A percentile compares a stretch with the other conserved stretches of the same genome.
These are phyloP conservation scores for Anolis apletophallus DNA, from an alignment of 2,797 vertebrate genomes.

Conservation along the genomic window DNA sequence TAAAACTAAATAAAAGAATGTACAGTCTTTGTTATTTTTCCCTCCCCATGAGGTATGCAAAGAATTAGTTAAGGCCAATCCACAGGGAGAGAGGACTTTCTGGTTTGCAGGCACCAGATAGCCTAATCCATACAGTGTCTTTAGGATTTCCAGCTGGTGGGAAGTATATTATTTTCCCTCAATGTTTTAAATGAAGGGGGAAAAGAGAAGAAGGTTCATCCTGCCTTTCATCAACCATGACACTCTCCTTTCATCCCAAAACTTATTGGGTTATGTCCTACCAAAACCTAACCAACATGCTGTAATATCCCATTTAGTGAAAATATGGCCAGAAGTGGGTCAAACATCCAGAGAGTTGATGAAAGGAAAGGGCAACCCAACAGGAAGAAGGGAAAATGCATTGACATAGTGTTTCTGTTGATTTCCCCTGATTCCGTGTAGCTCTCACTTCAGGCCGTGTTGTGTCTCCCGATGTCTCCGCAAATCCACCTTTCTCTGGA, in stretches of 20 bases:
- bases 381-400: conserved; percentile 40
- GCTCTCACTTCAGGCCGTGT: conserved; percentile 90
- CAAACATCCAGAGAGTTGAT: conserved; percentile 4
- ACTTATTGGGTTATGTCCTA: conserved; percentile 36
- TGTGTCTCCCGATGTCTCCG: conserved; percentile 96
- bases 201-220: conserved; percentile 38
- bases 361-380: conserved; percentile 21
- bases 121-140: conserved; percentile 59
- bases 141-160: conserved; percentile 44
- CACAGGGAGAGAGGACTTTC: conserved; percentile 48
- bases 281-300: conserved; percentile 39
- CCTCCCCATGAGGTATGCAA: conserved; percentile 60
- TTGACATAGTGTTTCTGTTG: conserved; percentile 76
- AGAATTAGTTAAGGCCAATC: conserved; percentile 71
- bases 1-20: conserved; percentile 71
- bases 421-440: rapidly evolving
- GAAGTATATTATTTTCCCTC: conserved; percentile 54
- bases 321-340: conserved; percentile 37
- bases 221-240: conserved; percentile 41
- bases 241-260: conserved; percentile 36
- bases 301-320: conserved; percentile 38
- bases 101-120: conserved; percentile 55
- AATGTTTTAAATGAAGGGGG: conserved; percentile 57
- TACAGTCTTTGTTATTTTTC: conserved; percentile 62
- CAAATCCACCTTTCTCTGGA: conserved; percentile 97